Conservation (phyloP, 2,888 invertebrate genomes). For the Netelia melanura region DNA sequence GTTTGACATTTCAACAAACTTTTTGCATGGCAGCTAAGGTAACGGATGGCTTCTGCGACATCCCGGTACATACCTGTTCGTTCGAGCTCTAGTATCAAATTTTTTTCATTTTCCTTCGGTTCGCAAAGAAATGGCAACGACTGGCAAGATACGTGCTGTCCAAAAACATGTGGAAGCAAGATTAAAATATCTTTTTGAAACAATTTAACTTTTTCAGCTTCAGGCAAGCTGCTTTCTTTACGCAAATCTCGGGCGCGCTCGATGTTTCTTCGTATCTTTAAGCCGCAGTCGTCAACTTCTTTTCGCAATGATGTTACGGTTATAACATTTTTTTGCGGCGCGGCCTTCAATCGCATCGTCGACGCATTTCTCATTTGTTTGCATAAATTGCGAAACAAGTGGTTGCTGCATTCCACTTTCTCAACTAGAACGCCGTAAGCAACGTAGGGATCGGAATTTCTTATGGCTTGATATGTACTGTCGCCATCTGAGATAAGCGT, state of each 20-base stretch:
- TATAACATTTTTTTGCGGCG: not conserved
- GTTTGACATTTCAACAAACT: conserved; percentile 58
- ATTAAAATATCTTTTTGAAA: conserved; percentile 61
- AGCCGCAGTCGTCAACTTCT: not conserved
- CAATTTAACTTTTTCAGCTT: not conserved
- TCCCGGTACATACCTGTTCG: conserved; percentile 51
- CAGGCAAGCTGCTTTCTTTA: not conserved
- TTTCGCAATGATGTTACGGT: conserved; percentile 8
- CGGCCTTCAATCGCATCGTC: not conserved
- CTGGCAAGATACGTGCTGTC: conserved; percentile 61
- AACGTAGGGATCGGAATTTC: too few species aligned
- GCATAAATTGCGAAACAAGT: conserved; percentile 72
- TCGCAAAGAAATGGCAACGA: not conserved
- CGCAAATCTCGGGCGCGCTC: not conserved
- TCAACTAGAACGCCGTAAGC: too few species aligned
- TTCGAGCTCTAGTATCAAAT: conserved; percentile 46
- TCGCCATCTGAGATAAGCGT: too few species aligned
- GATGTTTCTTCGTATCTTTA: conserved; percentile 34
- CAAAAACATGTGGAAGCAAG: conserved; percentile 66
- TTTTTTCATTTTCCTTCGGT: conserved; percentile 25
- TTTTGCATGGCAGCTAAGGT: conserved; percentile 41
- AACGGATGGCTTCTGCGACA: conserved; percentile 34
- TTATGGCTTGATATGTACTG: too few species aligned
- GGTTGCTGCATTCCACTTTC: conserved; percentile 74
- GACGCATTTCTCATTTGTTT: conserved; percentile 41